phyloP scores from a whole-genome alignment of 2,113 vertebrate genomes.

The Paracanthobrama guichenoti region DNA sequence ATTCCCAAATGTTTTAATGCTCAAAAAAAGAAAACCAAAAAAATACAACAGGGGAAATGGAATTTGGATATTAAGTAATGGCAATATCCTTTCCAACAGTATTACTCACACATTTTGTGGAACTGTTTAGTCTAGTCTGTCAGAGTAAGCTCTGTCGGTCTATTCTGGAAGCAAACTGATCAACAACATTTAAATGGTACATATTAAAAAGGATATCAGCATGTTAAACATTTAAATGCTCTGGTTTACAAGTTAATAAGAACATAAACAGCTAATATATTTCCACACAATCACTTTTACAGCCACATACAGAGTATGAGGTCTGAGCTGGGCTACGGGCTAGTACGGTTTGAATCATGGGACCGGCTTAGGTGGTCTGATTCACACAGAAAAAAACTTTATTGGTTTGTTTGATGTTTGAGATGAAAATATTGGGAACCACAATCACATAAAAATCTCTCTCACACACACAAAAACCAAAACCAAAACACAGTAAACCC shows the following conservation, averaged over 20 bases:
- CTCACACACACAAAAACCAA: background rate
- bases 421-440: constrained; percentile 23
- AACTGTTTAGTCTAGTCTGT: constrained; percentile 7
- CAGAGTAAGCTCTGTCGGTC: background rate
- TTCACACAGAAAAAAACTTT: constrained; percentile 30
- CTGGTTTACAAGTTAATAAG: background rate
- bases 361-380: constrained; percentile 42
- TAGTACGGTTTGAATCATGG: constrained; percentile 14
- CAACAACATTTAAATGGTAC: background rate
- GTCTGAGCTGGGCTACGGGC: background rate
- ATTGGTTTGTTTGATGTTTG: constrained; percentile 44
- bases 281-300: constrained; percentile 14
- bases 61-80: constrained; percentile 19
- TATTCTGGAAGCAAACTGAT: constrained; percentile 13
- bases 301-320: background rate
- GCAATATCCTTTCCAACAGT: constrained; percentile 21
- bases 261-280: constrained; percentile 21
- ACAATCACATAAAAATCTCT: background rate
- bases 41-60: constrained; percentile 3
- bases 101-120: constrained; percentile 19
- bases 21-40: constrained; percentile 9
- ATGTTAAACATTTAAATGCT: constrained; percentile 3
- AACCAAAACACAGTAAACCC: background rate
- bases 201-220: constrained; percentile 2
- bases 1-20: constrained; percentile 25